These are phyloP conservation scores for Carassius carassius DNA, from an alignment of 2,113 vertebrate genomes.

Conservation along the genomic window DNA sequence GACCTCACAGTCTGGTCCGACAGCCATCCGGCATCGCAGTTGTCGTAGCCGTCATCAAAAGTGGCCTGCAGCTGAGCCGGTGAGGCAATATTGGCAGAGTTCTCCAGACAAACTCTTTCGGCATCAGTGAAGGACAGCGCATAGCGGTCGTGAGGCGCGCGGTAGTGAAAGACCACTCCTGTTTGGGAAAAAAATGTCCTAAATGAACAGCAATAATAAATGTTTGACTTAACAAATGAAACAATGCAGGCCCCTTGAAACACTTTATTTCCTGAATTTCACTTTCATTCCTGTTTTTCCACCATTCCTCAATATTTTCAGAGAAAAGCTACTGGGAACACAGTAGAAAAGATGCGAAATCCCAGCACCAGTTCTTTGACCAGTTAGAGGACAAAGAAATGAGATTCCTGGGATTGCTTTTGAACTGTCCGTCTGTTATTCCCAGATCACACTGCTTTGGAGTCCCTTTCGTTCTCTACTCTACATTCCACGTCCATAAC, in stretches of 20 bases:
- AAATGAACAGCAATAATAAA: background rate
- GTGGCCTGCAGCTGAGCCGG: conserved; percentile 88
- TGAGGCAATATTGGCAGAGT: conserved; percentile 83
- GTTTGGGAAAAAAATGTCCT: conserved; percentile 15
- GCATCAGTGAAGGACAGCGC: conserved; percentile 83
- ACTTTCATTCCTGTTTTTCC: background rate
- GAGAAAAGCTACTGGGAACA: background rate
- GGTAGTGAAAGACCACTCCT: conserved; percentile 96
- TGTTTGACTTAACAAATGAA: background rate
- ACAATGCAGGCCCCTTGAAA: background rate
- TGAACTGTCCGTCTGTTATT: conserved; percentile 61
- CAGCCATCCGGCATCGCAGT: conserved; percentile 96
- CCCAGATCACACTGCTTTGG: background rate
- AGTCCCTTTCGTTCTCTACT: background rate
- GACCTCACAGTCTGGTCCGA: conserved; percentile 91
- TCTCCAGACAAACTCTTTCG: conserved; percentile 82
- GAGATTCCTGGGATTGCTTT: conserved; percentile 53
- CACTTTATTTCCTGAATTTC: background rate
- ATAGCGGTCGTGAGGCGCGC: conserved; percentile 86
- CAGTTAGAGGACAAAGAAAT: conserved; percentile 44
- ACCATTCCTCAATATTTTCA: background rate
- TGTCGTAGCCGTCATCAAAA: conserved; percentile 93
- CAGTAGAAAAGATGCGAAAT: conserved; percentile 20
- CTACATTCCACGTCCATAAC: conserved; percentile 2
- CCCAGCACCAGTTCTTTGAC: conserved; percentile 11